Evolutionary conservation across 2,888 invertebrate species (phyloP), one percentile per base, ranked within the genome.

Genomic region (Polyommatus icarus): DNA sequence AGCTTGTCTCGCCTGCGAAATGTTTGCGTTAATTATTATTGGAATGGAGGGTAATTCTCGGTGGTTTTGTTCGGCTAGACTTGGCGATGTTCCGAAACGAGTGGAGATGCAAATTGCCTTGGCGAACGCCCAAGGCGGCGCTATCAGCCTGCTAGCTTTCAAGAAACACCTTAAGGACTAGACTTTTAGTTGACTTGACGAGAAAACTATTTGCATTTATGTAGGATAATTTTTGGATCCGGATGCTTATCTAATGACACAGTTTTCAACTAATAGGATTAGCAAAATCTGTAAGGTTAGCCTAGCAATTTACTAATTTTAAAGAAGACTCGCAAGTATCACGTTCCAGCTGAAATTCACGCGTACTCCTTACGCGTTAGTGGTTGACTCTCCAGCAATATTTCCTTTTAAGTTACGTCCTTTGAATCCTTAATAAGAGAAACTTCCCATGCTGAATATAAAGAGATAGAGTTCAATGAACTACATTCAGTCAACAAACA

Each of bases 21-120:
- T 93, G 92, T 94, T 92, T 93, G 94, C 93, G 92, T 94, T 92
- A 94, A 94, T 94, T 94, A 94, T 94, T 94, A 94, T 93, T 94
- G 94, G 94, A 94, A 93, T 94, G 92, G 92, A 92, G 93, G 91
- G 92, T 93, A 92, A 92, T 93, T 94, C 93, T 91, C 89, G 86
- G 91, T 94, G 93, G 94, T 94, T 94, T 94, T 93, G 94, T 94
- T 94, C 92, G 93, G 91, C 93, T 93, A 94, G 94, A 94, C 94
- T 94, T 94, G 94, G 94, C 94, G 91, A 91, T 91, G 94, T 92
- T 94, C 94, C 94, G 94, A 94, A 93, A 92, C 87, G 92, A 92
- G 93, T 91, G 93, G 91, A 92, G 92, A 93, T 94, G 94, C 93
- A 94, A 94, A 94, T 94, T 94, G 91, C 91, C 90, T 94, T 94